A percentile compares a stretch with the other conserved stretches of the same genome.
These are phyloP conservation scores for Alsophila aescularia DNA, from an alignment of 2,888 invertebrate species.

Conservation along the genomic window DNA sequence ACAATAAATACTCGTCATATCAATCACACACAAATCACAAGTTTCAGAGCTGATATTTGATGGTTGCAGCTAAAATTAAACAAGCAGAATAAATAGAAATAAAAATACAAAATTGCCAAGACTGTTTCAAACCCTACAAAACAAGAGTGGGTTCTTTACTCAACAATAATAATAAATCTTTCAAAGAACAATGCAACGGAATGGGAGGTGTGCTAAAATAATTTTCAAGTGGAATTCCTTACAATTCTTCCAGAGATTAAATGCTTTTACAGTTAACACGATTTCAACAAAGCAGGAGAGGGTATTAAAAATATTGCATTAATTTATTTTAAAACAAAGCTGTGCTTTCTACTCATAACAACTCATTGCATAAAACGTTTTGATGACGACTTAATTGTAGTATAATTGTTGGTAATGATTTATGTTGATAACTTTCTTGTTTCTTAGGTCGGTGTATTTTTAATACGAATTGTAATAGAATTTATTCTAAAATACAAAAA, in stretches of 20 bases:
- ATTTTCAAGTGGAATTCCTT: constrained; percentile 12
- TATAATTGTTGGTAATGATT: no score
- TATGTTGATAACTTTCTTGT: no score
- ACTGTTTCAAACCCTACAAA: background rate
- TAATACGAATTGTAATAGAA: no score
- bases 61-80: background rate
- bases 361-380: background rate
- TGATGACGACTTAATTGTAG: background rate
- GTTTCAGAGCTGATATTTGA: no score
- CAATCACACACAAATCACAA: no score
- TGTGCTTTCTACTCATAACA: background rate
- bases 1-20: no score
- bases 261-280: constrained; percentile 3
- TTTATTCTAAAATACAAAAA: no score
- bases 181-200: constrained; percentile 1
- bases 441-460: no score
- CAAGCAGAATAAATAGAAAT: background rate
- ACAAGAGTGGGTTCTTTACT: constrained; percentile 1
- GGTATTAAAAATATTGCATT: constrained; percentile 4
- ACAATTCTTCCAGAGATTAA: constrained; percentile 11
- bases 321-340: background rate
- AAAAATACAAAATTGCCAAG: background rate
- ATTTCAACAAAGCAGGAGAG: constrained; percentile 1
- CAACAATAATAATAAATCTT: constrained; percentile 2
- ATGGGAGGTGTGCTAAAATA: background rate